Base-by-base conservation (phyloP, 2,888 invertebrate species). In the Hyalella azteca region DNA sequence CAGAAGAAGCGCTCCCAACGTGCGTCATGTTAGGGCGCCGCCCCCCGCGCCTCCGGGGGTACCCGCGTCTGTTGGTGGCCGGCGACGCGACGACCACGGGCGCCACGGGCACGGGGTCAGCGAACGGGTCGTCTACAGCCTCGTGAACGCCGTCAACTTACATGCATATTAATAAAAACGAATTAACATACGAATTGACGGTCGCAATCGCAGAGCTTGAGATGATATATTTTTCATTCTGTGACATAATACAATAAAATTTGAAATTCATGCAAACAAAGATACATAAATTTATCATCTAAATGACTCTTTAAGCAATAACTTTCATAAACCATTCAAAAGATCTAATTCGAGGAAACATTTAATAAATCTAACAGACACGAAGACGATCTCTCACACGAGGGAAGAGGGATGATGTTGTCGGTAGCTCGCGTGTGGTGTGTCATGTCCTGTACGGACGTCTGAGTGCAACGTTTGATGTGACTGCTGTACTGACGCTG, bases 401-500 rank as follows among this genome's bases (percentile, higher is more conserved):
- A 73, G 22, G 36, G 22, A 22, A 41, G 76, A 7, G 41, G 48
- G 76, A 29, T 41, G 48, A 36, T 9, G 36, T 32, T 5, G 7
- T 66, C 66, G n/a, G 19, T 15, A 66, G 66, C 19, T 5, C 66
- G 66, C 9, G 75, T 22, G 75, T 75, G 75, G 26, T 32, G 45
- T 2, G 75, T 75, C 41, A 75, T 49, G 76, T 83, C 83, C 45
- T 83, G 83, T 22, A 83, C 81, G n/a, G 81, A 83, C 19, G 81
- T 59, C 36, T 83, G 80, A 26, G 83, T 83, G 75, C 83, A 83
- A 4, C 78, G 76, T 60, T 81, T 81, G 66, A 83, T 79, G 76
- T 83, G 83, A 49, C 83, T 83, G 45, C 75, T 75, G 75, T 81
- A 83, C 48, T 83, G 83, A 11, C 83, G 80, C 45, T 83, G 81